phyloP scores from a whole-genome alignment of 1,140 invertebrate species.

The Lordiphosa clarofinis region DNA sequence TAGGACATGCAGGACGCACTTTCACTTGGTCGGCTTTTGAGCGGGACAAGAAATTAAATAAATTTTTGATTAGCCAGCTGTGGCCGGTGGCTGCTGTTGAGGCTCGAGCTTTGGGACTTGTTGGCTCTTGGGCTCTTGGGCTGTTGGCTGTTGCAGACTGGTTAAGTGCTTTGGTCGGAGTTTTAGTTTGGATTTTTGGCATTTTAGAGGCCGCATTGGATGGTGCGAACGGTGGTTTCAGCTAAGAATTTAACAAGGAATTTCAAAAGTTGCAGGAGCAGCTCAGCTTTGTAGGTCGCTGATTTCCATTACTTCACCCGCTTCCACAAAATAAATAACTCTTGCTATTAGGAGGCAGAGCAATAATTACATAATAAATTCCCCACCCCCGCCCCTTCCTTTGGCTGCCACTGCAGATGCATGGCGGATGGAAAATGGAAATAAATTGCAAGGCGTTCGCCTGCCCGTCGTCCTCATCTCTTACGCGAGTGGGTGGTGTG shows the following conservation, averaged over 20 bases:
- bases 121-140: slow-evolving; percentile 1
- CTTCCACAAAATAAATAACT: slow-evolving; percentile 17
- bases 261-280: too few species aligned
- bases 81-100: not conserved
- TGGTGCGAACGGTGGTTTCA: not conserved
- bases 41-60: slow-evolving; percentile 61
- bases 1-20: slow-evolving; percentile 45
- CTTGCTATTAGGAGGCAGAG: slow-evolving; percentile 44
- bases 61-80: slow-evolving; percentile 64
- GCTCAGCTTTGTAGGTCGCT: not conserved
- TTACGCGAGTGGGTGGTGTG: slow-evolving; percentile 16
- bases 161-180: slow-evolving; percentile 5
- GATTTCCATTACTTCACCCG: slow-evolving; percentile 4
- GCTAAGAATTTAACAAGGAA: too few species aligned
- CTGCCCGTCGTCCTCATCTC: slow-evolving; percentile 9
- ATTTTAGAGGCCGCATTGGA: slow-evolving; percentile 5
- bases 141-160: slow-evolving; percentile 4
- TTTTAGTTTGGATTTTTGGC: slow-evolving; percentile 5
- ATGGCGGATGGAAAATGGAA: slow-evolving; percentile 45
- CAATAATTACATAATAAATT: slow-evolving; percentile 67
- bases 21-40: slow-evolving; percentile 47
- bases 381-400: not conserved
- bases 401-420: slow-evolving; percentile 8
- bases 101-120: not conserved
- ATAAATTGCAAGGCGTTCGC: slow-evolving; percentile 43